Evolutionary conservation across 2,797 vertebrate genomes (phyloP), one percentile per base, ranked within the genome.

Genomic region (Esox lucius): DNA sequence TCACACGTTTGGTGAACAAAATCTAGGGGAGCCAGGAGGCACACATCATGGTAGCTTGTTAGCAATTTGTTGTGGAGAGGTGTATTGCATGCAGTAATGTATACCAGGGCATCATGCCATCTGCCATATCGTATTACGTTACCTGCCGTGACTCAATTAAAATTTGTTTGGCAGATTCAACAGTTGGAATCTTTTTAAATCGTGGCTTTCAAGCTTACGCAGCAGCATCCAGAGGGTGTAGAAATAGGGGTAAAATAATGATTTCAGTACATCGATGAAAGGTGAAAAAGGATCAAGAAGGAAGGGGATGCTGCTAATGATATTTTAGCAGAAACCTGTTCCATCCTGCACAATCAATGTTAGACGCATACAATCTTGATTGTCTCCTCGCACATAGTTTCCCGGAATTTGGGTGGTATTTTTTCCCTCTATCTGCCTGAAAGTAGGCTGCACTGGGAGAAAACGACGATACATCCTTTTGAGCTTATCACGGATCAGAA

Each of bases 1-100:
- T 87, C 82, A 13, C 49, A 77, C 62, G 73, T 78, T 78, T 79
- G 83, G 84, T 82, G 77, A 84, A 78, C 72, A 65, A 70, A 71
- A 72, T 59, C 78, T 53, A 70, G 82, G 70, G 49, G 68, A 77
- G 80, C 81, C 84, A 85, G 80, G 82, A 72, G 78, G 73, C 72
- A 31, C 84, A 83, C 78, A 80, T 69, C 65, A 82, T 73, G 78
- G 81, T 69, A 71, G 82, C 83, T 81, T 67, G 78, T 77, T 85
- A 79, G 79, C 83, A 80, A 81, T 88, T 85, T 86, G 82, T 88
- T 4, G 28, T 72, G 75, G 82, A 67, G 39, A 56, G 67, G 51
- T 80, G 87, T 76, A 87, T 79, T 87, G 76, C 69, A 75, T 81
- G 77, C 68, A 31, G 12, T 11, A 51, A 69, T 49, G 42, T 15